Evolutionary conservation across 2,888 invertebrate genomes (phyloP).

Genomic region (Stenchaetothrips biformis): DNA sequence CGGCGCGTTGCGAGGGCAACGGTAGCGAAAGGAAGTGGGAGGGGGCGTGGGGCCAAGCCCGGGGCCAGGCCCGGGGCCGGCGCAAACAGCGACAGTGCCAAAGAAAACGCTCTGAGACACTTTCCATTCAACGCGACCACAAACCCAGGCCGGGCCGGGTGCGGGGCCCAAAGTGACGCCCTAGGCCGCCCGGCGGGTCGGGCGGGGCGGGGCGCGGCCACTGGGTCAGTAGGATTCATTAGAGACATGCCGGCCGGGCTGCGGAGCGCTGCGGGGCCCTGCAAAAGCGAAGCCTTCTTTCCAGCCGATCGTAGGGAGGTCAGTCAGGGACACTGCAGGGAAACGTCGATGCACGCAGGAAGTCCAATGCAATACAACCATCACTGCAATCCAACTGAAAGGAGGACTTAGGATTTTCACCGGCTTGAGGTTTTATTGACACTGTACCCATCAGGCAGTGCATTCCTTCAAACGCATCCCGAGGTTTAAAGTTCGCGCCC

Average conservation of each 20-base stretch:
- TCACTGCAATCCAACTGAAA: no score
- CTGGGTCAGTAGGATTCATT: slow-evolving; percentile 20
- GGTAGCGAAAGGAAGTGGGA: background rate
- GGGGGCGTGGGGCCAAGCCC: background rate
- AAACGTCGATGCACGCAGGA: no score
- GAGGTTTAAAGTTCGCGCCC: no score
- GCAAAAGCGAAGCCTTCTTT: background rate
- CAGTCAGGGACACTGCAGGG: no score
- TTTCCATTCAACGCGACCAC: slow-evolving; percentile 15
- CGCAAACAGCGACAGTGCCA: background rate
- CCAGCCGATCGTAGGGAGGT: background rate
- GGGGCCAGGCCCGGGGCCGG: background rate
- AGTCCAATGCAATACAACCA: no score
- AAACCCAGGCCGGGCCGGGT: background rate
- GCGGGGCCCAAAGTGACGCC: background rate
- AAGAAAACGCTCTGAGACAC: slow-evolving; percentile 17
- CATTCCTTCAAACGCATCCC: no score
- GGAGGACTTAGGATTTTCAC: no score
- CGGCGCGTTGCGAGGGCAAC: background rate
- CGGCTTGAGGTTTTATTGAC: no score
- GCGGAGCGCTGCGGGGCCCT: background rate
- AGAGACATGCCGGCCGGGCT: background rate
- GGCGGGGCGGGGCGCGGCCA: background rate
- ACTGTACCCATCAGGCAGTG: no score
- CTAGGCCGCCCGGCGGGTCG: background rate